Conservation (phyloP, 1,140 invertebrate species). For the Meloidogyne floridensis region DNA sequence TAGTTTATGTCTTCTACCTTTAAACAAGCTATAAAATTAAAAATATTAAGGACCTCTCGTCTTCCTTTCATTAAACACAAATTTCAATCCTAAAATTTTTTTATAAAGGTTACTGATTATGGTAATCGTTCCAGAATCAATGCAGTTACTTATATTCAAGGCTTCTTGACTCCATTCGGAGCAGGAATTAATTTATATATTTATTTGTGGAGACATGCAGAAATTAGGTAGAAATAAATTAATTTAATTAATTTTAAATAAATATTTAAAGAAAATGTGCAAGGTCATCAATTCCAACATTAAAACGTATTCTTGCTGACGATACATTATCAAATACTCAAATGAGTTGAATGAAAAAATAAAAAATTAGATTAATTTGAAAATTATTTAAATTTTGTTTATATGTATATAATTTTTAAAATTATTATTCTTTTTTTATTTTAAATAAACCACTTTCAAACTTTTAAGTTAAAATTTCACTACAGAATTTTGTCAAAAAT, state of each 20-base stretch:
- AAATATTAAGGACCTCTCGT: too few species aligned
- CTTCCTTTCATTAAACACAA: too few species aligned
- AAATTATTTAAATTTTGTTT: neutral
- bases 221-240: slow-evolving; percentile 7
- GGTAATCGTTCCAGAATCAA: neutral
- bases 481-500: too few species aligned
- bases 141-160: neutral
- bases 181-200: slow-evolving; percentile 20
- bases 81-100: too few species aligned
- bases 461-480: too few species aligned
- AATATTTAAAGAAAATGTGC: slow-evolving; percentile 10
- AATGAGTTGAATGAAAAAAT: slow-evolving; percentile 2
- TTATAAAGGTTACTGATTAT: neutral
- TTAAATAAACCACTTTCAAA: too few species aligned
- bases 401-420: neutral
- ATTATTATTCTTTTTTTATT: too few species aligned
- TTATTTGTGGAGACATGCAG: slow-evolving; percentile 12
- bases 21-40: too few species aligned
- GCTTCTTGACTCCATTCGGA: slow-evolving; percentile 19
- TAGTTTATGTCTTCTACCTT: too few species aligned
- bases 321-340: neutral
- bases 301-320: neutral
- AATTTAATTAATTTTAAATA: neutral
- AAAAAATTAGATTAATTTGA: neutral
- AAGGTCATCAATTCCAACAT: neutral